phyloP scores from a whole-genome alignment of 2,113 vertebrate species.

The Phyllostomus discolor region DNA sequence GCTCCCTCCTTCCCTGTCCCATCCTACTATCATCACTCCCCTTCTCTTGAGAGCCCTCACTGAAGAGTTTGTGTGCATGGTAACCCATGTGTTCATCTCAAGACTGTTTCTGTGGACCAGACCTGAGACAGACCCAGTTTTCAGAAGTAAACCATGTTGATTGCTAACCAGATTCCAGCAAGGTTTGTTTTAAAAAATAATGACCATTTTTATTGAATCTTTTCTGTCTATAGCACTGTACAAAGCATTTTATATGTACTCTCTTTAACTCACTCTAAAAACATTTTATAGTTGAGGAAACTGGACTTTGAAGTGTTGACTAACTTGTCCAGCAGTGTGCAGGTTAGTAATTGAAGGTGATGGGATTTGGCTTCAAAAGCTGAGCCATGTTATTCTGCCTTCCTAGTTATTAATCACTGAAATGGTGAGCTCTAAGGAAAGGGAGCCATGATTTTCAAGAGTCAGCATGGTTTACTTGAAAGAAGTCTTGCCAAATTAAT shows the following conservation, averaged over 20 bases:
- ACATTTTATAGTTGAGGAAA: background rate
- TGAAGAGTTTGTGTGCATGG: background rate
- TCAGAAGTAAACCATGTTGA: background rate
- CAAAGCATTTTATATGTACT: background rate
- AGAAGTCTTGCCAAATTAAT: background rate
- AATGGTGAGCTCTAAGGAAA: background rate
- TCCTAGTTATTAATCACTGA: background rate
- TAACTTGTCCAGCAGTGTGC: background rate
- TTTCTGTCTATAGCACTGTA: background rate
- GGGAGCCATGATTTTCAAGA: background rate
- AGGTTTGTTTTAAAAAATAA: slow-evolving; percentile 7
- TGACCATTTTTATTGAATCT: background rate
- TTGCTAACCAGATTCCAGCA: background rate
- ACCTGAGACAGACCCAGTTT: background rate
- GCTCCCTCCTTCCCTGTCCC: background rate
- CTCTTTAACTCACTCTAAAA: background rate
- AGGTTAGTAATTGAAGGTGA: background rate
- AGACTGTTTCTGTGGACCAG: background rate
- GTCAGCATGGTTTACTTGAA: background rate
- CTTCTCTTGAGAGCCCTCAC: background rate
- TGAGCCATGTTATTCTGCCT: background rate
- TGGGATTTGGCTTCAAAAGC: background rate
- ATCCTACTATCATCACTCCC: background rate
- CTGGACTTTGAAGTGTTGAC: background rate
- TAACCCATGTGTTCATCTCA: background rate